These are phyloP conservation scores for Strigamia crassipes DNA, from an alignment of 2,888 invertebrate genomes.

Conservation along the genomic window DNA sequence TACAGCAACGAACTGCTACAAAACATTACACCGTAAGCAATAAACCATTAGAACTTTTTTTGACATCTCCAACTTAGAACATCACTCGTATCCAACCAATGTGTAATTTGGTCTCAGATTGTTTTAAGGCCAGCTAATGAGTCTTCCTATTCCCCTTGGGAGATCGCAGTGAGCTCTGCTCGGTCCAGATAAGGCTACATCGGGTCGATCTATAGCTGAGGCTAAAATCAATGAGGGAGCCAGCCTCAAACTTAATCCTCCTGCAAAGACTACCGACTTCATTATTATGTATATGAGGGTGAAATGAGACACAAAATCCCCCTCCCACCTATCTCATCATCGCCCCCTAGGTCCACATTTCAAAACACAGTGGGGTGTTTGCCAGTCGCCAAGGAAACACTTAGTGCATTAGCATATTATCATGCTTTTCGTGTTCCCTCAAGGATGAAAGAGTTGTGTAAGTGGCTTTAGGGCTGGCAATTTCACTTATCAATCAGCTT, in stretches of 20 bases:
- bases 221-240: constrained; percentile 29
- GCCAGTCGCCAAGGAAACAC: constrained; percentile 14
- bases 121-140: constrained; percentile 40
- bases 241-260: constrained; percentile 32
- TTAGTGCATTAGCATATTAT: constrained; percentile 36
- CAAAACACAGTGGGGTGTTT: background rate
- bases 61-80: background rate
- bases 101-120: constrained; percentile 4
- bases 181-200: constrained; percentile 37
- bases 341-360: constrained; percentile 15
- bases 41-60: constrained; percentile 24
- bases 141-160: background rate
- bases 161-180: constrained; percentile 11
- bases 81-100: constrained; percentile 19
- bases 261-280: constrained; percentile 24
- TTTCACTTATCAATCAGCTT: constrained; percentile 40
- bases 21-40: background rate
- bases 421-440: constrained; percentile 19
- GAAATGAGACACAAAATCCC: constrained; percentile 21
- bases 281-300: constrained; percentile 40
- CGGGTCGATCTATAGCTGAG: constrained; percentile 29
- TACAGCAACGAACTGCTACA: background rate
- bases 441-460: constrained; percentile 35
- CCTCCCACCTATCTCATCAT: background rate
- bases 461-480: constrained; percentile 36